A percentile compares a stretch with the other conserved stretches of the same genome.
Conservation (phyloP, 1,140 invertebrate genomes). For the Bicyclus anynana region DNA sequence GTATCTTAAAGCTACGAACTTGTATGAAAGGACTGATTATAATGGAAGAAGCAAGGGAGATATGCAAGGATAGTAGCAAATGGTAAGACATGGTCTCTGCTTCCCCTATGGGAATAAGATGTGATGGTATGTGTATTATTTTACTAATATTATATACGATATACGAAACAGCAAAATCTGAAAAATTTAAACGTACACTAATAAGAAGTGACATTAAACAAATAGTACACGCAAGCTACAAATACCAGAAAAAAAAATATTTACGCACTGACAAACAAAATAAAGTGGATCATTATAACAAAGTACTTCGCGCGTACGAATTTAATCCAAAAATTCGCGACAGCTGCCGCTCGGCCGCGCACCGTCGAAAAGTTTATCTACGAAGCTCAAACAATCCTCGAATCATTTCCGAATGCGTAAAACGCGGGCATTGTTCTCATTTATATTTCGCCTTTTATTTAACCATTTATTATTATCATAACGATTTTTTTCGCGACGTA, state of each 20-base stretch:
- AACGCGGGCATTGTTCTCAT: conserved; percentile 63
- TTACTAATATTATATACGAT: too few species aligned
- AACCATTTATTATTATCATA: conserved; percentile 72
- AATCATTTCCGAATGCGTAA: conserved; percentile 62
- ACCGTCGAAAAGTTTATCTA: conserved; percentile 67
- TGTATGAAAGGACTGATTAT: too few species aligned
- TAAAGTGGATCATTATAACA: conserved; percentile 67
- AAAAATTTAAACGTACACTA: not conserved
- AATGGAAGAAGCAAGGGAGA: too few species aligned
- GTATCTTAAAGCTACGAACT: too few species aligned
- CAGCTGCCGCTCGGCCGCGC: conserved; percentile 55
- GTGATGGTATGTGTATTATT: too few species aligned
- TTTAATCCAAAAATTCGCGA: conserved; percentile 62
- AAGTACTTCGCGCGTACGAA: conserved; percentile 58
- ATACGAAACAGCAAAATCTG: not conserved
- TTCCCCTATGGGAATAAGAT: too few species aligned
- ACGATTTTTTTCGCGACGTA: conserved; percentile 68
- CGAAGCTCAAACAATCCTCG: conserved; percentile 62
- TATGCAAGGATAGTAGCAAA: too few species aligned
- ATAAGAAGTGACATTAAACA: not conserved
- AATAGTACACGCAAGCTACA: not conserved
- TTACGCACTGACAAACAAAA: conserved; percentile 50
- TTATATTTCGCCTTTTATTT: conserved; percentile 69
- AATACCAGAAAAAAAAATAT: conserved; percentile 7
- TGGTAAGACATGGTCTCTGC: too few species aligned